Conservation (phyloP, 2,888 invertebrate genomes). For the Trichopoda pennipes region DNA sequence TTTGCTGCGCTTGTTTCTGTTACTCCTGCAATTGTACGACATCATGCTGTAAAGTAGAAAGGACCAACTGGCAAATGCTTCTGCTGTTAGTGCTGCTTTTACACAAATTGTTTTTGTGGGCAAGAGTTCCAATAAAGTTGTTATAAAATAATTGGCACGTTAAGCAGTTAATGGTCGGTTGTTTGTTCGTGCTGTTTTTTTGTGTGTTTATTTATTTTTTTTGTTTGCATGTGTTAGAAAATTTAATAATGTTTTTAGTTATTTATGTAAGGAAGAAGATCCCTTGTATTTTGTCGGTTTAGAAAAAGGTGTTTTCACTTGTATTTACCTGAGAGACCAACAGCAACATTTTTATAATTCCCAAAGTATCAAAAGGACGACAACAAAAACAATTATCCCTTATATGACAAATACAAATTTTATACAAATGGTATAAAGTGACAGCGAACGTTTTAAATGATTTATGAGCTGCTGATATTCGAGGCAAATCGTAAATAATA, state of each 20-base stretch:
- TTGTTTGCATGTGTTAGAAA: constrained; percentile 7
- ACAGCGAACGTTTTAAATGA: constrained; percentile 44
- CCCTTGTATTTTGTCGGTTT: constrained; percentile 20
- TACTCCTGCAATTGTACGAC: not conserved
- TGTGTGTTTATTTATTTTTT: not conserved
- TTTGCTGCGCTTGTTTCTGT: constrained; percentile 17
- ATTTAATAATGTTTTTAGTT: constrained; percentile 25
- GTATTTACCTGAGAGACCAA: not conserved
- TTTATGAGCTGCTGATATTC: constrained; percentile 53
- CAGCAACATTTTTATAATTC: constrained; percentile 13
- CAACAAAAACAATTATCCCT: constrained; percentile 41
- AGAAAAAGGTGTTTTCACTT: constrained; percentile 24
- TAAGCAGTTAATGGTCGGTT: constrained; percentile 62
- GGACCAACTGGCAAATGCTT: constrained; percentile 8
- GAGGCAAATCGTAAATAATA: constrained; percentile 17
- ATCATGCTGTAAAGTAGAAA: constrained; percentile 12
- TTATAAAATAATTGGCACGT: constrained; percentile 69
- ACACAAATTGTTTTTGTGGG: constrained; percentile 60
- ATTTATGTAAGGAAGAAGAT: constrained; percentile 29
- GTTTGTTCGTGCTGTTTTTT: constrained; percentile 1
- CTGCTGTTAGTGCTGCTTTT: constrained; percentile 20
- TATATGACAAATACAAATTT: constrained; percentile 46
- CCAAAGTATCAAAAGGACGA: not conserved
- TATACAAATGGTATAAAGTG: not conserved
- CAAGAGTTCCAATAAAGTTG: constrained; percentile 69